Evolutionary conservation across 2,888 invertebrate species (phyloP).

Genomic region (Himalopsyche japonica): DNA sequence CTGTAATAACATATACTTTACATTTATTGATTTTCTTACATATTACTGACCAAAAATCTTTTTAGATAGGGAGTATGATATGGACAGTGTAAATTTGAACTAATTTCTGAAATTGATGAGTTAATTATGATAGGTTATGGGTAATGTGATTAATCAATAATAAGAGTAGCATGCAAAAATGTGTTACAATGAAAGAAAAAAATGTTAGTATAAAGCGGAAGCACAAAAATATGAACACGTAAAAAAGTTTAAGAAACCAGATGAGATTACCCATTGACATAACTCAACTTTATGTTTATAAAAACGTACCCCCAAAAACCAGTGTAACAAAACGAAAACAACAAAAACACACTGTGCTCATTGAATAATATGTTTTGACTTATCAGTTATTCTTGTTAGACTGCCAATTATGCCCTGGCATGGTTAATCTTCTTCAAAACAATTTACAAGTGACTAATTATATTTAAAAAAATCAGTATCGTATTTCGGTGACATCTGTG

Average conservation of each 20-base stretch:
- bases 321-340: background rate
- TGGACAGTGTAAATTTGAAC: no score
- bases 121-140: no score
- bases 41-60: no score
- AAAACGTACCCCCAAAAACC: background rate
- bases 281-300: background rate
- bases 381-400: background rate
- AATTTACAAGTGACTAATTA: background rate
- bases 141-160: no score
- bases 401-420: background rate
- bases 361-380: background rate
- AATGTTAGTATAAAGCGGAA: background rate
- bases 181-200: background rate
- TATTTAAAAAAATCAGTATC: background rate
- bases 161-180: background rate
- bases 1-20: no score
- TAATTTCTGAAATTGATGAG: no score
- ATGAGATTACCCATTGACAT: conserved; percentile 29
- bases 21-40: no score
- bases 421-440: background rate
- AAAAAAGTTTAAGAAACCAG: conserved; percentile 18
- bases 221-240: background rate
- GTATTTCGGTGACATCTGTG: background rate
- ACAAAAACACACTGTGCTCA: background rate
- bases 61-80: no score